These are phyloP conservation scores for Onychomys arenicola DNA, from an alignment of 2,797 vertebrate genomes.

Conservation along the genomic window DNA sequence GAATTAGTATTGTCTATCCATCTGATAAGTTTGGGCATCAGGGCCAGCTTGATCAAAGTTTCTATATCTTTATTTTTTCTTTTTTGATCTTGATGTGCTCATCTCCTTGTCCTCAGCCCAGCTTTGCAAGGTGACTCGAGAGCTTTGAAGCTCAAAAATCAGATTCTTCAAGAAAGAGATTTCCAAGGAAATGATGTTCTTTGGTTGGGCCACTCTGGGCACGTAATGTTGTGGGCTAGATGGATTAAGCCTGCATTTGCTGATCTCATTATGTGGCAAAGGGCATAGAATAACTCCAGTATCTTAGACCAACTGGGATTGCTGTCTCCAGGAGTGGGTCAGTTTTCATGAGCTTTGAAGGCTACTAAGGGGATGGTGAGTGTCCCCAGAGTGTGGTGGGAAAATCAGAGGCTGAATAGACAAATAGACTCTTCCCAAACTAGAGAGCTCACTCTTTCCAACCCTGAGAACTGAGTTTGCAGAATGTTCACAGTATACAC, in stretches of 20 bases:
- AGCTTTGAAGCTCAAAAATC: background rate
- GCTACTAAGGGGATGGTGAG: too few relatives aligned
- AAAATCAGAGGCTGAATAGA: background rate
- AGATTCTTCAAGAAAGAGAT: background rate
- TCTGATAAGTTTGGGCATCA: background rate
- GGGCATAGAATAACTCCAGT: background rate
- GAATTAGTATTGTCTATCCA: background rate
- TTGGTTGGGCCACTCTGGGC: background rate
- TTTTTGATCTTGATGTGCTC: background rate
- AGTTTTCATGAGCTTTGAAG: background rate
- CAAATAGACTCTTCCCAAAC: background rate
- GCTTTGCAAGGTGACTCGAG: background rate
- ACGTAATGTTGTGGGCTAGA: background rate
- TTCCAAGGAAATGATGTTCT: background rate
- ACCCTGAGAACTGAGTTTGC: constrained; percentile 5
- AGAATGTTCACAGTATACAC: background rate
- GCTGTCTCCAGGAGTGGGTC: background rate
- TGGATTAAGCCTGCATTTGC: background rate
- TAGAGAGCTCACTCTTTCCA: background rate
- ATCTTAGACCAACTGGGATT: background rate
- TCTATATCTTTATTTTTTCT: background rate
- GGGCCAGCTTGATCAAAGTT: background rate
- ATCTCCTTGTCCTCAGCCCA: background rate
- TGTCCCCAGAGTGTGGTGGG: background rate
- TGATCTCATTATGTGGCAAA: background rate